phyloP scores from a whole-genome alignment of 1,140 invertebrate species.

The Propsilocerus akamusi region DNA sequence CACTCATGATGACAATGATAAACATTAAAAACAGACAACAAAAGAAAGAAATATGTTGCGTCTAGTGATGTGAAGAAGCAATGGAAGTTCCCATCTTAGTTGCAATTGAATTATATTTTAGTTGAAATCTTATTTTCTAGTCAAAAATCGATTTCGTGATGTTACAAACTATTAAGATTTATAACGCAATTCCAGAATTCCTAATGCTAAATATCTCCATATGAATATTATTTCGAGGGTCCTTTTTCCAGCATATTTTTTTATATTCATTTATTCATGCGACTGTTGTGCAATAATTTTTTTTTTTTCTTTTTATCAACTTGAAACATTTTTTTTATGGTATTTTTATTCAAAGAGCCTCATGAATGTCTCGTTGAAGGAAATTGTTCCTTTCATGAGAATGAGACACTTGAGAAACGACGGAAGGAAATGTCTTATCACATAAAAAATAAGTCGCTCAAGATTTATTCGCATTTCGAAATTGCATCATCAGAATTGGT shows the following conservation, averaged over 20 bases:
- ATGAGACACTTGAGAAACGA: background rate
- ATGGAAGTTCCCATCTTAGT: too few species aligned
- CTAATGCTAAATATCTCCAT: too few species aligned
- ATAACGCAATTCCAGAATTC: too few species aligned
- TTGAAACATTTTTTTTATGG: background rate
- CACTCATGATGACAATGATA: too few species aligned
- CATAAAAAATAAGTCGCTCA: background rate
- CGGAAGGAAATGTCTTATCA: conserved; percentile 3
- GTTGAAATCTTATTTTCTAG: too few species aligned
- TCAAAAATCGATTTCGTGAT: too few species aligned
- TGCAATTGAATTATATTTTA: too few species aligned
- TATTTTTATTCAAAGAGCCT: background rate
- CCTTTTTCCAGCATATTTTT: background rate
- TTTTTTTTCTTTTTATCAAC: background rate
- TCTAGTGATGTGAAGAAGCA: too few species aligned
- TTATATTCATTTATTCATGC: conserved; percentile 2
- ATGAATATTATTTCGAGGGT: background rate
- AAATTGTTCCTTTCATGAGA: background rate
- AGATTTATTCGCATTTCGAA: conserved; percentile 2
- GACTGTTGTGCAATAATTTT: conserved; percentile 1
- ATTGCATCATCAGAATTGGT: background rate
- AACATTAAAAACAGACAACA: too few species aligned
- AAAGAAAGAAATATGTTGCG: too few species aligned
- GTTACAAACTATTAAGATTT: too few species aligned
- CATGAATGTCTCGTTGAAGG: background rate